These are phyloP conservation scores for Tauraco hartlaubi DNA, from an alignment of 2,797 vertebrate genomes.

Conservation along the genomic window DNA sequence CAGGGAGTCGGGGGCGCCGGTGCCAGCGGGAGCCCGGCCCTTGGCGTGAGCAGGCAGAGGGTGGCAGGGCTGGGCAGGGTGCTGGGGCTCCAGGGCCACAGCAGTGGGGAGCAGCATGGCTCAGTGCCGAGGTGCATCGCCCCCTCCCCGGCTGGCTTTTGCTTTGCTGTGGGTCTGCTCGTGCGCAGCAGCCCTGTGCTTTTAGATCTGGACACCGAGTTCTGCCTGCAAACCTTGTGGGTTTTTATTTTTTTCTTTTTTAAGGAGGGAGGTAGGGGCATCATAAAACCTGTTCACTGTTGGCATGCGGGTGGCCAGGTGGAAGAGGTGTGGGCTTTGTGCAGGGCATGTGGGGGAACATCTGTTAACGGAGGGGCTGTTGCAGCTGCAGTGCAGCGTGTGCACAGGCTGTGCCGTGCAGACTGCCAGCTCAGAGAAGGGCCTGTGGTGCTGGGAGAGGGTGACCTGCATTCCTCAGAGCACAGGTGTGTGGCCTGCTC, in stretches of 20 bases:
- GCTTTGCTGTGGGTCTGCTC: neutral
- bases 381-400: accelerated
- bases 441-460: neutral
- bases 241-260: neutral
- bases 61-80: too few relatives aligned
- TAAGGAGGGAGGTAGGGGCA: neutral
- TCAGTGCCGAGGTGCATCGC: accelerated
- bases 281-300: accelerated
- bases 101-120: accelerated
- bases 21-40: neutral
- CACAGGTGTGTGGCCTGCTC: accelerated
- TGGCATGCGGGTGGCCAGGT: accelerated
- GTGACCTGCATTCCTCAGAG: neutral
- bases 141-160: neutral
- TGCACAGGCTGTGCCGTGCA: neutral
- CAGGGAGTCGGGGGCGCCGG: accelerated
- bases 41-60: too few relatives aligned
- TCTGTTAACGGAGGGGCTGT: neutral
- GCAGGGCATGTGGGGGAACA: neutral
- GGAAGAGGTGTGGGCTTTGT: neutral
- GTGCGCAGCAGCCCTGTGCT: neutral
- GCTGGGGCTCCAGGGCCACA: neutral
- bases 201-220: neutral
- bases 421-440: neutral
- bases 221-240: neutral